phyloP scores from a whole-genome alignment of 2,113 vertebrate genomes.

The Mastomys natalensis region DNA sequence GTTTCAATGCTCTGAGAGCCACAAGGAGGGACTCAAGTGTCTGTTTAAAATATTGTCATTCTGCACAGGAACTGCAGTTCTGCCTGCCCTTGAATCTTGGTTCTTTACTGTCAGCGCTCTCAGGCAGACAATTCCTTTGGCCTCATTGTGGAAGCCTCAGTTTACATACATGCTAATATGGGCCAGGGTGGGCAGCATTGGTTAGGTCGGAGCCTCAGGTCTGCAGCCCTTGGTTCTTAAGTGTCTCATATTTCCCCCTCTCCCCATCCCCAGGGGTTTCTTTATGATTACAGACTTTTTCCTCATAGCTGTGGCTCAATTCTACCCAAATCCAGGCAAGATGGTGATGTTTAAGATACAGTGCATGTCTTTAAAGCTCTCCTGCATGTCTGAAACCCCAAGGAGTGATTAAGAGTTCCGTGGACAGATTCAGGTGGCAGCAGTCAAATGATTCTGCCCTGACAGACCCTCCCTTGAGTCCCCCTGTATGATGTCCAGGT shows the following conservation, averaged over 20 bases:
- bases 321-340: not conserved
- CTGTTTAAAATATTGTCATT: not conserved
- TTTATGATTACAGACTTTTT: not conserved
- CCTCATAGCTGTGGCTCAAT: not conserved
- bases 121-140: not conserved
- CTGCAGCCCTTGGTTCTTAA: not conserved
- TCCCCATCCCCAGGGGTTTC: not conserved
- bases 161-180: not conserved
- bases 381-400: not conserved
- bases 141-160: not conserved
- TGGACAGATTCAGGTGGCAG: not conserved
- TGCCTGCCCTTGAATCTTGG: not conserved
- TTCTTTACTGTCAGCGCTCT: not conserved
- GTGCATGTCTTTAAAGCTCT: not conserved
- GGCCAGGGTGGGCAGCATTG: not conserved
- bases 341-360: not conserved
- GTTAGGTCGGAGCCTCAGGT: not conserved
- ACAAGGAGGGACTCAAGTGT: not conserved
- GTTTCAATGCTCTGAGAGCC: not conserved
- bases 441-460: not conserved
- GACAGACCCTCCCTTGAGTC: not conserved
- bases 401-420: not conserved
- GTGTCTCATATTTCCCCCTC: not conserved
- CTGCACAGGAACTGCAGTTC: not conserved
- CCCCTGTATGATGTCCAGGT: not conserved